Evolutionary conservation across 2,797 vertebrate species (phyloP), one percentile per base, ranked within the genome.

Genomic region (Octomys mimax): DNA sequence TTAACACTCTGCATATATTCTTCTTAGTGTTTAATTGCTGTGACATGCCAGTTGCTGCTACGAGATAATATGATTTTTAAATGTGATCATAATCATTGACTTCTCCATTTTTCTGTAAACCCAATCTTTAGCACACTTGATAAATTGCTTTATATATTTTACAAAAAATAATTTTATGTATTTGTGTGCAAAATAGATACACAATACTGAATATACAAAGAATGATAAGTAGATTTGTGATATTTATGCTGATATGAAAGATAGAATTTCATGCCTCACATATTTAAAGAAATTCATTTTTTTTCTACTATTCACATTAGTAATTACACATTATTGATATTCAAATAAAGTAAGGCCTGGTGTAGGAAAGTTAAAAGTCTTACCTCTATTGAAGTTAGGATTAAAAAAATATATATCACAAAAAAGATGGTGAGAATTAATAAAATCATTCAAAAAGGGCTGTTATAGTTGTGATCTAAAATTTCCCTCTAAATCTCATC

Each of bases 61-160:
- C n/a, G n/a, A n/a, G n/a, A 75, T 84, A 18, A 0, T 88, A 10
- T 57, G 9, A 79, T 66, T 95, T 42, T 92, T 94, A 80, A 87
- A 61, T 78, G 8, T 46, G 52, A 59, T 6, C 9, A 33, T 79
- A 11, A 80, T 92, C 84, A 71, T 46, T 57, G 3, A 4, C 10
- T 73, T 79, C 31, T 92, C 22, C 54, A 57, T 16, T 62, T 16
- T 90, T 84, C 54, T 16, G 68, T 57, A 92, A 57, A 2, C 62
- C n/a, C 18, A 75, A 11, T 78, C 85, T 73, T 8, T 86, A 79
- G 11, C 11, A 83, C 54, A 86, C 2, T 31, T 54, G 14, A 73
- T 71, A 93, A 85, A 87, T 26, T 93, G 0, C 18, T 82, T 64
- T 39, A 33, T 62, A 39, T 0, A 49, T 84, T 87, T 42, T 64